Evolutionary conservation across 2,113 vertebrate genomes (phyloP).

Genomic region (Helogale parvula): DNA sequence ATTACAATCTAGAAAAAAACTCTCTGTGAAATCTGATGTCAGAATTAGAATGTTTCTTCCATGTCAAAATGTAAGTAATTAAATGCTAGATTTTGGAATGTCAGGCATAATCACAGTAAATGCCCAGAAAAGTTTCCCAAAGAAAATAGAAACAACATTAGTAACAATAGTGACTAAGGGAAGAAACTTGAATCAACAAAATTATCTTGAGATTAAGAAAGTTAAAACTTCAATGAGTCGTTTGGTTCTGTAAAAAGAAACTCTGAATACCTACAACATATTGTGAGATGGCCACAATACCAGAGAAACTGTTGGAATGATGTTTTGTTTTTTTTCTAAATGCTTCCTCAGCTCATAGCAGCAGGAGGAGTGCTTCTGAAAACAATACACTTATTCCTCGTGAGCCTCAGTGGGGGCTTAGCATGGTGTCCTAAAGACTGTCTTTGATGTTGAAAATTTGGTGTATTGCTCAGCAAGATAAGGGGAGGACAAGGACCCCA

Average conservation of each 20-base stretch:
- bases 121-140: neutral
- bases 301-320: rapidly evolving
- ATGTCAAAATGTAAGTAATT: neutral
- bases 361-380: neutral
- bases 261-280: neutral
- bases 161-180: neutral
- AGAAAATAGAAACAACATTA: neutral
- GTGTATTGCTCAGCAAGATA: rapidly evolving
- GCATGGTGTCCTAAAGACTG: too few species aligned
- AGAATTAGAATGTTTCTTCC: neutral
- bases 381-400: rapidly evolving
- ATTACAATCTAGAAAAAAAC: neutral
- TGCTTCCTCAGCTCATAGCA: neutral
- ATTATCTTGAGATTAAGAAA: neutral
- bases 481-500: rapidly evolving
- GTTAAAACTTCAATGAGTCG: neutral
- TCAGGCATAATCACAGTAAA: neutral
- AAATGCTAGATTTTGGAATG: neutral
- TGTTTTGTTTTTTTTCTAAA: neutral
- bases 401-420: neutral
- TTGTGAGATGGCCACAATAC: neutral
- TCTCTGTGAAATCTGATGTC: neutral
- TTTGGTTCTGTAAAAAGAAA: neutral
- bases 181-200: neutral
- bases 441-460: neutral